Evolutionary conservation across 2,888 invertebrate species (phyloP), one percentile per base, ranked within the genome.

Genomic region (Tiphia femorata): DNA sequence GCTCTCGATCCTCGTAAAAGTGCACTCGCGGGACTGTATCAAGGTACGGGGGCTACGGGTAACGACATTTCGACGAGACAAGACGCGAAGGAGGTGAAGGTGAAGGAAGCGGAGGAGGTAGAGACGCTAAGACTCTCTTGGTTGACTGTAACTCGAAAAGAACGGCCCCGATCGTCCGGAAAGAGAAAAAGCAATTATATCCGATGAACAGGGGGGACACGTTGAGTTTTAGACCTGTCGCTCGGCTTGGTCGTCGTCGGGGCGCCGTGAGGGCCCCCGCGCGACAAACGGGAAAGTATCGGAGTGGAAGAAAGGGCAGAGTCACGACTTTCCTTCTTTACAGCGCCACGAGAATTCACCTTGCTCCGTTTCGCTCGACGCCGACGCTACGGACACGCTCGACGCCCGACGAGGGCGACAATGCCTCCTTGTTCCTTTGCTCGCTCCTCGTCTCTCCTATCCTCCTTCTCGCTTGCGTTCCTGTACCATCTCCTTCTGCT

Each of bases 321-420:
- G 67, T 67, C 69, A 69, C 67, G 67, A 69, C 62, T 70, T 68
- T 69, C 67, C 53, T 14, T n/a, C 60, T 60, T 61, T 47, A 48
- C 47, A 37, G 30, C 41, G 54, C 54, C 60, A 56, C 54, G 49
- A 44, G 49, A 42, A 66, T 60, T 50, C 60, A 70, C 67, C 69
- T 70, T 64, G 62, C 69, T 38, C 33, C 46, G 47, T 43, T 35
- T 21, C 50, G 40, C 17, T 19, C 16, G 19, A 53, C 46, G 43
- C n/a, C n/a, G n/a, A n/a, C n/a, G n/a, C n/a, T n/a, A n/a, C n/a
- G 10, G n/a, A 23, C 35, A 53, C n/a, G n/a, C n/a, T n/a, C n/a
- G n/a, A n/a, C n/a, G n/a, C n/a, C n/a, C n/a, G n/a, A n/a, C n/a
- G n/a, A n/a, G n/a, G n/a, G 38, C 61, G 48, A 63, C 60, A 53